These are phyloP conservation scores for Zaprionus capensis DNA, from an alignment of 1,140 invertebrate genomes.

Conservation along the genomic window DNA sequence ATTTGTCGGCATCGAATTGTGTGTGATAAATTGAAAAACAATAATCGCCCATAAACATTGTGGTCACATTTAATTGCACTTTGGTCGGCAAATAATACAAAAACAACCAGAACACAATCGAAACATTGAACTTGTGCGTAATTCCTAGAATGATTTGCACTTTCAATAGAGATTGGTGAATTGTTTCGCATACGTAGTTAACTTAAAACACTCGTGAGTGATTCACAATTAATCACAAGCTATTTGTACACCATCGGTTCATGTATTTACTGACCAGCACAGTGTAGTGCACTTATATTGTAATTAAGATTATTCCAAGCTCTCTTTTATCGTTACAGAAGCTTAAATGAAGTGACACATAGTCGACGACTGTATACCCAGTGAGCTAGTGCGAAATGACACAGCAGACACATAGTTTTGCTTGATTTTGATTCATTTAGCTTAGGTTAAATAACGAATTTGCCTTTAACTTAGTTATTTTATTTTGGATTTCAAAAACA, in stretches of 20 bases:
- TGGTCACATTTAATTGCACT: constrained; percentile 50
- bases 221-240: constrained; percentile 28
- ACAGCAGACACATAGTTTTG: not conserved
- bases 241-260: not conserved
- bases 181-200: not conserved
- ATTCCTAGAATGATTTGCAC: constrained; percentile 14
- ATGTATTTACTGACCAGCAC: not conserved
- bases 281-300: not conserved
- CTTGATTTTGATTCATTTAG: not conserved
- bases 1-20: constrained; percentile 21
- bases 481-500: not conserved
- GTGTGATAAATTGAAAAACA: constrained; percentile 50
- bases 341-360: not conserved
- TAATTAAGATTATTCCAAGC: not conserved
- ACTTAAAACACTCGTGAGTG: not conserved
- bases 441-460: not conserved
- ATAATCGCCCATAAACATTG: constrained; percentile 51
- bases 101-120: not conserved
- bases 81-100: constrained; percentile 50
- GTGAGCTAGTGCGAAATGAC: not conserved
- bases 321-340: not conserved
- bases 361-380: not conserved
- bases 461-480: not conserved
- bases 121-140: constrained; percentile 26
- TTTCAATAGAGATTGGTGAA: not conserved